Evolutionary conservation across 2,113 vertebrate species (phyloP).

Genomic region (Himantopus leucocephalus): DNA sequence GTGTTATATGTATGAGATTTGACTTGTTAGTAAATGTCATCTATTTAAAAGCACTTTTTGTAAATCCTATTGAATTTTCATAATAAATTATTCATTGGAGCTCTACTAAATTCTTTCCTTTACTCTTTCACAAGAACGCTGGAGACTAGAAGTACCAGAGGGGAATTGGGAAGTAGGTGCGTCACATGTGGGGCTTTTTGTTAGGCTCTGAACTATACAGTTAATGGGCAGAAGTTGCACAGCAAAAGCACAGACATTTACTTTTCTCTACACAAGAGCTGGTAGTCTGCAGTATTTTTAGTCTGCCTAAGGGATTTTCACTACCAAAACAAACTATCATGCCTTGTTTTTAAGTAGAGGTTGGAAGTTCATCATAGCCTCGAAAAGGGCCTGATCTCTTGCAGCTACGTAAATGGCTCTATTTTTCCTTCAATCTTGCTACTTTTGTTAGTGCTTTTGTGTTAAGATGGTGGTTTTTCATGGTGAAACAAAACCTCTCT

Average conservation of each 20-base stretch:
- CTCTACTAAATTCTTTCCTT: neutral
- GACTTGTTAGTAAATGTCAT: neutral
- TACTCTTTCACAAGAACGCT: neutral
- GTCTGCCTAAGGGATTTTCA: neutral
- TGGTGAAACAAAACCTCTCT: neutral
- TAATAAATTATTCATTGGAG: neutral
- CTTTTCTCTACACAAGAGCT: neutral
- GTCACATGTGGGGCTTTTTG: neutral
- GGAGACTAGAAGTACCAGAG: neutral
- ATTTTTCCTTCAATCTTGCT: neutral
- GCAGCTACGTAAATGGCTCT: neutral
- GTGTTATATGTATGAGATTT: neutral
- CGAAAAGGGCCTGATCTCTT: neutral
- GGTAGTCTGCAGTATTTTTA: neutral
- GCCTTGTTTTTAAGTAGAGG: neutral
- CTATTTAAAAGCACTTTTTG: neutral
- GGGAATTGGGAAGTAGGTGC: neutral
- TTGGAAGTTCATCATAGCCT: neutral
- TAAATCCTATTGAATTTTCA: neutral
- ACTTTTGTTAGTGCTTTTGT: neutral
- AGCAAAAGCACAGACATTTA: accelerated
- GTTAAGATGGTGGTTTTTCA: neutral
- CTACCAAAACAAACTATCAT: neutral
- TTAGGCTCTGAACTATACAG: neutral
- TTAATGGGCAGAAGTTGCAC: neutral